phyloP scores from a whole-genome alignment of 1,140 invertebrate genomes.

The Nasonia giraulti region DNA sequence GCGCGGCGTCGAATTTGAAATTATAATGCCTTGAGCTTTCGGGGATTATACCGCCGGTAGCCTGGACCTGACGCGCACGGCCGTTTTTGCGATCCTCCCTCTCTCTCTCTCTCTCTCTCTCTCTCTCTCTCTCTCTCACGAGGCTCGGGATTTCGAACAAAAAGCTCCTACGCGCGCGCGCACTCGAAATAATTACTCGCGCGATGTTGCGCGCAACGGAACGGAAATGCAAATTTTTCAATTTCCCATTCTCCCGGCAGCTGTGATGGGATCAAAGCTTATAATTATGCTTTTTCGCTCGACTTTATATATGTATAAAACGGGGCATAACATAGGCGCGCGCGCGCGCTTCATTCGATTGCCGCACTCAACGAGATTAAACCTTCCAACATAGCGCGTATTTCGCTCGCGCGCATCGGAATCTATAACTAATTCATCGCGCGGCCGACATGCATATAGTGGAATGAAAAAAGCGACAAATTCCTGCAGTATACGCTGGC shows the following conservation, averaged over 20 bases:
- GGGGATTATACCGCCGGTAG: background rate
- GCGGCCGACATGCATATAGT: too few species aligned
- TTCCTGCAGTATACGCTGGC: too few species aligned
- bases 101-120: too few species aligned
- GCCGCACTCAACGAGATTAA: background rate
- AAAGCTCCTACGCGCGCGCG: background rate
- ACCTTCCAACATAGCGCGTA: background rate
- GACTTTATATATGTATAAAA: too few species aligned
- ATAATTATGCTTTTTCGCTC: background rate
- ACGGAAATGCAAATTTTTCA: background rate
- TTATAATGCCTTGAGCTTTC: slow-evolving; percentile 15
- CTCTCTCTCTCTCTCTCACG: too few species aligned
- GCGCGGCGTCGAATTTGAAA: slow-evolving; percentile 25
- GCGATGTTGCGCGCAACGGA: too few species aligned
- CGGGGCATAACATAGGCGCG: background rate
- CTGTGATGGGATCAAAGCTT: background rate
- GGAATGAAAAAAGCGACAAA: too few species aligned
- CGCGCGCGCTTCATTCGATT: background rate
- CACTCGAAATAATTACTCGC: background rate
- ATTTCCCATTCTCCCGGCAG: background rate
- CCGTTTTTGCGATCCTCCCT: background rate
- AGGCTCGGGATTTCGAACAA: background rate
- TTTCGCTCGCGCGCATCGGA: background rate
- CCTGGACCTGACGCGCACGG: background rate
- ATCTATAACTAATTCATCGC: background rate